A percentile compares a stretch with the other conserved stretches of the same genome.
These are phyloP conservation scores for Plodia interpunctella DNA, from an alignment of 1,140 invertebrate species.

Conservation along the genomic window DNA sequence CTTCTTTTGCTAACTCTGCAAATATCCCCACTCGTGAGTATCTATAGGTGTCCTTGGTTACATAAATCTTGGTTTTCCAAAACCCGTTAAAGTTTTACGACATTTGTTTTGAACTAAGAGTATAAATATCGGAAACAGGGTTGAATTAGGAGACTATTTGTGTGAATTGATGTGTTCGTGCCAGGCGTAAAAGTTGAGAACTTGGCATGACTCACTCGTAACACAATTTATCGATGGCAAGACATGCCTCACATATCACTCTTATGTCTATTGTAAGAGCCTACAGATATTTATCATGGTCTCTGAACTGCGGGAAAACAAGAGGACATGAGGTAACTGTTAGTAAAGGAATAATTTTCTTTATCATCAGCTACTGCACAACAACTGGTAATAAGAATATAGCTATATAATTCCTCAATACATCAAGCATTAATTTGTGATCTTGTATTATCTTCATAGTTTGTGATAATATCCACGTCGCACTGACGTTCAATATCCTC, in stretches of 20 bases:
- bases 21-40: no score
- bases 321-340: not conserved
- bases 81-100: conserved; percentile 5
- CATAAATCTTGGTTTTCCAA: not conserved
- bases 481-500: no score
- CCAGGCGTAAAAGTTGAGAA: conserved; percentile 1
- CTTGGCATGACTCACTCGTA: conserved; percentile 3
- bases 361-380: no score
- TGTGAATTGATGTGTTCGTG: conserved; percentile 5
- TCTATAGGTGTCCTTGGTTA: not conserved
- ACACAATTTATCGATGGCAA: not conserved
- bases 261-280: not conserved
- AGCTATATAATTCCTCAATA: no score
- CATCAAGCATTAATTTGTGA: no score
- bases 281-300: not conserved
- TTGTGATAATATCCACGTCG: no score
- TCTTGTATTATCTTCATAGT: no score
- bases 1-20: no score
- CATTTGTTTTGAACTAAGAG: conserved; percentile 4
- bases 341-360: not conserved
- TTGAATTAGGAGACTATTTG: conserved; percentile 6
- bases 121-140: conserved; percentile 2
- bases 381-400: no score
- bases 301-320: not conserved
- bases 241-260: not conserved